Percentiles rank a stretch among this genome's conserved stretches.
Conservation (phyloP, 2,888 invertebrate genomes). For the Zygothrica quintamaculata region DNA sequence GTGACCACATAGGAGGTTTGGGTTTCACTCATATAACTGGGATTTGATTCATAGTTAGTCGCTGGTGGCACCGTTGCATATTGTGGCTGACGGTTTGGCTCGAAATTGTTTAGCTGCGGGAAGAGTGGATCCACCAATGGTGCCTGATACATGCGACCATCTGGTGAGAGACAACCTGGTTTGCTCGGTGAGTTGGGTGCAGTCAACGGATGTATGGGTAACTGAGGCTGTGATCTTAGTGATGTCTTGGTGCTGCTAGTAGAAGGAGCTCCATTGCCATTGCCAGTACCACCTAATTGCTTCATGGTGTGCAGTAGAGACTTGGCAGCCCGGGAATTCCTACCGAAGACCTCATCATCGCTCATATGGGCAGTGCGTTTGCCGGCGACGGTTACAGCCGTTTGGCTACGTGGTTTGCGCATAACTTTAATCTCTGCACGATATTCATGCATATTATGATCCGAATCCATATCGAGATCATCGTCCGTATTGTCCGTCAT, state of each 20-base stretch:
- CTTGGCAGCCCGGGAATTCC: slow-evolving; percentile 86
- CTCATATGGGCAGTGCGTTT: slow-evolving; percentile 80
- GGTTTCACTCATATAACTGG: slow-evolving; percentile 66
- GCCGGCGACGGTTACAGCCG: slow-evolving; percentile 87
- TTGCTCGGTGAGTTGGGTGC: slow-evolving; percentile 67
- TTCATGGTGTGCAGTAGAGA: slow-evolving; percentile 86
- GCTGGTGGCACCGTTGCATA: slow-evolving; percentile 48
- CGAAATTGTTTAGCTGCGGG: slow-evolving; percentile 77
- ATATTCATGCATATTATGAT: slow-evolving; percentile 86
- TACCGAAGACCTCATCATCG: slow-evolving; percentile 85
- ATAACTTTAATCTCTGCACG: slow-evolving; percentile 90
- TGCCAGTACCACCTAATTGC: slow-evolving; percentile 80
- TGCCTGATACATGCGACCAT: slow-evolving; percentile 82
- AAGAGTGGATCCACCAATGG: slow-evolving; percentile 83
- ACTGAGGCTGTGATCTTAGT: neutral
- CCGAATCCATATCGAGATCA: slow-evolving; percentile 83
- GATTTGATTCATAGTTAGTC: neutral
- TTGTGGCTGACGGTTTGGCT: slow-evolving; percentile 75
- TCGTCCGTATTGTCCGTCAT: slow-evolving; percentile 79
- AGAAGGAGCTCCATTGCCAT: slow-evolving; percentile 28
- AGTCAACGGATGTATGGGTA: slow-evolving; percentile 27
- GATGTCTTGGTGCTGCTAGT: slow-evolving; percentile 19
- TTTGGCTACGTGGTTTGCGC: slow-evolving; percentile 90
- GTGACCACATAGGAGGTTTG: slow-evolving; percentile 77
- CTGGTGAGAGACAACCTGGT: slow-evolving; percentile 78